A percentile compares a stretch with the other conserved stretches of the same genome.
Evolutionary conservation across 2,888 invertebrate species (phyloP).

Genomic region (Lissonota sp.): DNA sequence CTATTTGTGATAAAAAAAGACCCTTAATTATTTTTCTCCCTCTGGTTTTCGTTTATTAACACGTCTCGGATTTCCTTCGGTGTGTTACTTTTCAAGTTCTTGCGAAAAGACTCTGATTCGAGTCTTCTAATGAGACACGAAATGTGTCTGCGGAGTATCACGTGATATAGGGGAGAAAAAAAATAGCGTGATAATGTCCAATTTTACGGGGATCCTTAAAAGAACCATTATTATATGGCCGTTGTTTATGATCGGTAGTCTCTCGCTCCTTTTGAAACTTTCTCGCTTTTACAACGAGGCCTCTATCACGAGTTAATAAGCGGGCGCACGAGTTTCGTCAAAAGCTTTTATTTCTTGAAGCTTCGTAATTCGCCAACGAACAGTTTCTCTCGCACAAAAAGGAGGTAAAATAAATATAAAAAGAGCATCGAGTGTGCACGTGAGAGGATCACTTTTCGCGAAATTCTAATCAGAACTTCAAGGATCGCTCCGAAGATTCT

Average conservation of each 20-base stretch:
- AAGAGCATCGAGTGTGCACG: conserved; percentile 34
- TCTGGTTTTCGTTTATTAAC: too few species aligned
- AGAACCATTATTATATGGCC: conserved; percentile 49
- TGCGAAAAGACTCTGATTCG: neutral
- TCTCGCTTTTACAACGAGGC: conserved; percentile 20
- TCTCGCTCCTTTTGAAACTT: neutral
- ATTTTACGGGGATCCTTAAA: conserved; percentile 57
- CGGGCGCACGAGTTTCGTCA: conserved; percentile 57
- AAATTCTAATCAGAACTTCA: conserved; percentile 56
- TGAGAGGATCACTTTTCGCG: conserved; percentile 29
- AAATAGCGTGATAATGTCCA: conserved; percentile 63
- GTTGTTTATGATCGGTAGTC: conserved; percentile 10
- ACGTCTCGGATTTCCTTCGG: too few species aligned
- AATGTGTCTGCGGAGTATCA: conserved; percentile 5
- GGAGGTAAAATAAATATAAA: conserved; percentile 27
- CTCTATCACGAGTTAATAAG: conserved; percentile 58
- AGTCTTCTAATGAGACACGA: neutral
- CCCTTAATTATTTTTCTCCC: too few species aligned
- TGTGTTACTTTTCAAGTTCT: neutral
- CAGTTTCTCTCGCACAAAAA: conserved; percentile 6
- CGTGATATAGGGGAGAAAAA: conserved; percentile 23
- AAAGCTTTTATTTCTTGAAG: conserved; percentile 51
- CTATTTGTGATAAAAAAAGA: too few species aligned
- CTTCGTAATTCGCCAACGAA: conserved; percentile 31
- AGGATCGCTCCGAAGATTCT: conserved; percentile 26